Base-by-base conservation (phyloP, 1,140 invertebrate genomes). In the Maniola jurtina region DNA sequence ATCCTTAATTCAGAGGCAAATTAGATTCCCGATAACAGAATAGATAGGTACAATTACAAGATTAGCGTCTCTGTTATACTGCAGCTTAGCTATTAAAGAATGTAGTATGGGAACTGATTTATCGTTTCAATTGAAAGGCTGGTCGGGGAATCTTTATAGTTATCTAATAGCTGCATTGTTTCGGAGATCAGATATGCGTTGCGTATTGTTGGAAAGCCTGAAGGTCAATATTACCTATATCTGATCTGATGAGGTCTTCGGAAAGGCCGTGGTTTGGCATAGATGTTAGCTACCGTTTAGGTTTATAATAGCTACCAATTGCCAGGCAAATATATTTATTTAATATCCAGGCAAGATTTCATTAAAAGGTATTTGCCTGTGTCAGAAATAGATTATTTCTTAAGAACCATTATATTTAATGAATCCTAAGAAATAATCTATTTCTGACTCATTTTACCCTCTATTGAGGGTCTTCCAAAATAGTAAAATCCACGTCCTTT, bases 101-200 rank as follows among this genome's bases (percentile, higher is more conserved):
- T 67, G 34, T n/a, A 62, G 34, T n/a, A 62, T 67, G 66, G 66
- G 60, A 67, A 67, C 42, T 61, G 65, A 67, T 67, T 38, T 42
- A 61, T 63, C 61, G 59, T 65, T 65, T 36, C 45, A 59, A 65
- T 65, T 60, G 45, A 65, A 65, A 65, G 61, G 25, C 42, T 34
- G 16, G 25, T 25, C 25, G 57, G 35, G 45, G 47, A 59, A 65
- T 65, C 64, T 65, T 60, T 54, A 65, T 36, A 36, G 54, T 65
- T 60, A 64, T 64, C 34, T 64, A 64, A 64, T 15, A 40, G 40
- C 61, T 16, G 14, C 64, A 59, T 65, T 65, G 64, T 65, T 58
- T 16, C 34, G 58, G 4, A 7, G 48, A 65, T 65, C 64, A 52
- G 64, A 65, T 65, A 16, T 13, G 40, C 40, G 8, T 61, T 40